Conservation (phyloP, 2,797 vertebrate species). For the Alosa sapidissima region DNA sequence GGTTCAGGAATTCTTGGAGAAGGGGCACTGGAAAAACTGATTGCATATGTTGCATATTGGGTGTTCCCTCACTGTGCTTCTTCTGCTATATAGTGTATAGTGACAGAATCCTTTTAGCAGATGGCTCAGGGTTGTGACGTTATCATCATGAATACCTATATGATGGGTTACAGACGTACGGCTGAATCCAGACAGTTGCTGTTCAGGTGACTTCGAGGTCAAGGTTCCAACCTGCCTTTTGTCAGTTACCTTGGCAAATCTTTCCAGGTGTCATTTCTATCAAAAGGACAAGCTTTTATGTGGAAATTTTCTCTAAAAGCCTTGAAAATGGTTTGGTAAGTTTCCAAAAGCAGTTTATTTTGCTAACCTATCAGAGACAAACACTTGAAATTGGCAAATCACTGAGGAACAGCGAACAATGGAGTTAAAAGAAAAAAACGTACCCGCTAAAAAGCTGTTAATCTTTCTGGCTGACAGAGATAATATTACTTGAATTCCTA, state of each 20-base stretch:
- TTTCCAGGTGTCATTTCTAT: not conserved
- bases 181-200: not conserved
- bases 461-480: not conserved
- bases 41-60: conserved; percentile 11
- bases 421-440: not conserved
- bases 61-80: not conserved
- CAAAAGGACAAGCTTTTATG: not conserved
- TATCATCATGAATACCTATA: not conserved
- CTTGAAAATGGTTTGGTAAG: not conserved
- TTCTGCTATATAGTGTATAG: not conserved
- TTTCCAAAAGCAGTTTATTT: not conserved
- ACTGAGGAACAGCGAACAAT: not conserved
- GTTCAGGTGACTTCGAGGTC: not conserved
- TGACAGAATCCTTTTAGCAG: conserved; percentile 24
- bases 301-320: not conserved
- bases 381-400: not conserved
- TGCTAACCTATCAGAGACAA: not conserved
- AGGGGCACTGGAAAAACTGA: conserved; percentile 18
- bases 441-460: not conserved
- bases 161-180: conserved; percentile 1
- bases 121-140: not conserved
- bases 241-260: not conserved
- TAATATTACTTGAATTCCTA: not conserved
- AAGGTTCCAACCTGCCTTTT: conserved; percentile 11
- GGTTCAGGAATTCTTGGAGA: conserved; percentile 19